Percentiles rank a stretch among this genome's conserved stretches.
phyloP scores from a whole-genome alignment of 2,888 invertebrate genomes.

The Brachypalpus laphriformis region DNA sequence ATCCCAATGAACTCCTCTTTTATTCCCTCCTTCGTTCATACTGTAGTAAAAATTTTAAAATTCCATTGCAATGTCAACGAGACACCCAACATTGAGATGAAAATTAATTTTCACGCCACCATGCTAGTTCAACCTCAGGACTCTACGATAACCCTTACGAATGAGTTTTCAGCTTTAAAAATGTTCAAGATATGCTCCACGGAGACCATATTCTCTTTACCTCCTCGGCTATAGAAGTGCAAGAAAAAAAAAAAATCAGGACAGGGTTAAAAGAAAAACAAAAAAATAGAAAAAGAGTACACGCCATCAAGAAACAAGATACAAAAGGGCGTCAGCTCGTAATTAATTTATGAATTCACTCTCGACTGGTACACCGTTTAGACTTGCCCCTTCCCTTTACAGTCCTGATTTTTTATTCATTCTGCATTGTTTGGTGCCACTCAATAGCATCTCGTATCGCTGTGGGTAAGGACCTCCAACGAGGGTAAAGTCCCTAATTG shows the following conservation, averaged over 20 bases:
- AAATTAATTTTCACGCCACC: conserved; percentile 59
- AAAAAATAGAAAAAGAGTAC: conserved; percentile 18
- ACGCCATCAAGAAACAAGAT: conserved; percentile 33
- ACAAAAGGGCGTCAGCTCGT: conserved; percentile 62
- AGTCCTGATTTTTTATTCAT: background rate
- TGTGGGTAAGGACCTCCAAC: background rate
- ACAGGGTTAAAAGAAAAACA: conserved; percentile 41
- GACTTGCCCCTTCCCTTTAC: conserved; percentile 5
- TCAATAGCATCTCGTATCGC: conserved; percentile 2
- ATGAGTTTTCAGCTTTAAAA: conserved; percentile 49
- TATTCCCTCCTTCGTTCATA: background rate
- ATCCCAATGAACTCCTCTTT: background rate
- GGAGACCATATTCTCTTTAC: background rate
- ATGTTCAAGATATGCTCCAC: conserved; percentile 34
- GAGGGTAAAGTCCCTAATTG: conserved; percentile 17
- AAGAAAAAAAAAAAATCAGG: conserved; percentile 30
- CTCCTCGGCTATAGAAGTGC: background rate
- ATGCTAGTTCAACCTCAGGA: conserved; percentile 8
- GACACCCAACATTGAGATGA: conserved; percentile 44
- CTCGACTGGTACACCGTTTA: conserved; percentile 22
- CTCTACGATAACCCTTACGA: conserved; percentile 46
- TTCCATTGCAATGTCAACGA: conserved; percentile 62
- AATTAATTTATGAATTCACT: conserved; percentile 66
- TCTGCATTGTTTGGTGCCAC: conserved; percentile 32
- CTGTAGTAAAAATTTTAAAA: conserved; percentile 9